phyloP scores from a whole-genome alignment of 1,140 invertebrate species.

The Venturia canescens region DNA sequence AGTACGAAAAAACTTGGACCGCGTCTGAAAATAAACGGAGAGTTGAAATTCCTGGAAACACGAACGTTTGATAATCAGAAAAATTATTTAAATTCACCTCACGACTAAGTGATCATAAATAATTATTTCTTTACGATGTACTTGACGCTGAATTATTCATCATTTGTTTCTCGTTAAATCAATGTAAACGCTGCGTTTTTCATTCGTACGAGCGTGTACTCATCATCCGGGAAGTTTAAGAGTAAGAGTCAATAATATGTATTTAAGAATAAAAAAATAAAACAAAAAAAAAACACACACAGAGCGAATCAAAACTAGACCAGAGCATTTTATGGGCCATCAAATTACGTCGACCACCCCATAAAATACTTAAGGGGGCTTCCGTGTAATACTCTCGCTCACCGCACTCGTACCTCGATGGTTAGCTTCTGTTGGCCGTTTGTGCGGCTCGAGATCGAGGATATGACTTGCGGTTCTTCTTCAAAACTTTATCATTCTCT shows the following conservation, averaged over 20 bases:
- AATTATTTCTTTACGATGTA: not conserved
- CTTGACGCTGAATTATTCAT: not conserved
- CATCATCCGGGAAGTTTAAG: constrained; percentile 4
- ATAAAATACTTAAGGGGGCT: constrained; percentile 76
- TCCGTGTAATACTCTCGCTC: constrained; percentile 70
- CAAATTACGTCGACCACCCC: constrained; percentile 77
- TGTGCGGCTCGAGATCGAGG: not conserved
- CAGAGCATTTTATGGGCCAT: constrained; percentile 77
- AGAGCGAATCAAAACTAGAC: constrained; percentile 71
- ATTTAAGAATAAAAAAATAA: constrained; percentile 8
- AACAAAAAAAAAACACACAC: constrained; percentile 39
- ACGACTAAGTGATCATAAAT: not conserved
- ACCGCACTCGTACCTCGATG: constrained; percentile 53
- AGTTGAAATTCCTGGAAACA: not conserved
- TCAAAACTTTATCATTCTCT: not conserved
- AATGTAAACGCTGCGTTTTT: not conserved
- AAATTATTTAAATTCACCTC: not conserved
- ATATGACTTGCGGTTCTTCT: not conserved
- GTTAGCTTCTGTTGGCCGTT: constrained; percentile 56
- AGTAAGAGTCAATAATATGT: constrained; percentile 17
- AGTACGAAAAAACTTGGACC: not conserved
- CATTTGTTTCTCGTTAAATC: constrained; percentile 3
- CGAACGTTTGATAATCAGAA: too few relatives aligned
- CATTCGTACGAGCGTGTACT: not conserved
- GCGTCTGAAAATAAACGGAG: too few relatives aligned